A percentile compares a stretch with the other conserved stretches of the same genome.
phyloP scores from a whole-genome alignment of 2,113 vertebrate genomes.

The Addax nasomaculatus region DNA sequence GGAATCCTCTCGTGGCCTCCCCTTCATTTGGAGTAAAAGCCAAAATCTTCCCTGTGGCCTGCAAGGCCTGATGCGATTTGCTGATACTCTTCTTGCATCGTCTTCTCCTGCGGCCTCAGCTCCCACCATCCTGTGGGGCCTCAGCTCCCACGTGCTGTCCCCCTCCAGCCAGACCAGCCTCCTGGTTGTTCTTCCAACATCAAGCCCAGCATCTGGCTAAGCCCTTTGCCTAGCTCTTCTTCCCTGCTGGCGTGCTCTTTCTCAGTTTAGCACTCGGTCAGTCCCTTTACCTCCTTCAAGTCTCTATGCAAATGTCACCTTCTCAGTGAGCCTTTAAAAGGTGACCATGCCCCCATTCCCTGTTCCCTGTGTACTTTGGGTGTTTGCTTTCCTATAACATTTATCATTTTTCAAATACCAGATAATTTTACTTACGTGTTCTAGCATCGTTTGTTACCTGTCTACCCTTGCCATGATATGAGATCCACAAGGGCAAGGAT shows the following conservation, averaged over 20 bases:
- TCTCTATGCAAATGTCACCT: neutral
- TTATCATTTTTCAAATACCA: neutral
- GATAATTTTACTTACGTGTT: neutral
- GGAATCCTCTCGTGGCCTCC: neutral
- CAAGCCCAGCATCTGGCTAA: neutral
- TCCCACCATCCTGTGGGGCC: neutral
- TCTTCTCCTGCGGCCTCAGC: neutral
- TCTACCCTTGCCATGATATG: too few species aligned
- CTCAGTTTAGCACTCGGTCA: neutral
- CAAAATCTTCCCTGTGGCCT: neutral
- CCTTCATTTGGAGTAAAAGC: neutral
- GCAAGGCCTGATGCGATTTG: neutral
- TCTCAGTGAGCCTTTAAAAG: neutral
- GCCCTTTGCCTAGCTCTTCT: neutral
- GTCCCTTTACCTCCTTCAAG: neutral
- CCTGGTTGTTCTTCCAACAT: neutral
- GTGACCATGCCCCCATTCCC: neutral
- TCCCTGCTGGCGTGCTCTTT: neutral
- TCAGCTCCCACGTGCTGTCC: neutral
- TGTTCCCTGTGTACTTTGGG: neutral
- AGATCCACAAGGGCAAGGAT: neutral
- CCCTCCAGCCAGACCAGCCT: neutral
- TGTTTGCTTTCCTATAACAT: neutral
- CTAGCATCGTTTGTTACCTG: neutral
- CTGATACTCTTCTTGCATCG: neutral